Conservation (phyloP, 1,140 invertebrate species). For the Orussus abietinus region DNA sequence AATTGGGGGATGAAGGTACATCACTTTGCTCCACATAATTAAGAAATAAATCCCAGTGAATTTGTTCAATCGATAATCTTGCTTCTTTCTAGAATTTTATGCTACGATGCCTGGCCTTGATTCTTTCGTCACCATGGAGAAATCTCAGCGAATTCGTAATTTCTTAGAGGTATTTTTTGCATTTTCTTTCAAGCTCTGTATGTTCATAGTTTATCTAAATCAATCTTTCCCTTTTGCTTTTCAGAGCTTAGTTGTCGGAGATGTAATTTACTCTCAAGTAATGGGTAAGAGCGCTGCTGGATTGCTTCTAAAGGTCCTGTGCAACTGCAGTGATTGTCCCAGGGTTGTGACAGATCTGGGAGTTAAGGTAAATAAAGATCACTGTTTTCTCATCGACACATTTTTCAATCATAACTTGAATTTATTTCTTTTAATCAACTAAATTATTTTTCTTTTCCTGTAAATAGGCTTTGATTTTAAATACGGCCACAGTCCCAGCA, state of each 20-base stretch:
- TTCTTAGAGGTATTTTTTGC: conserved; percentile 69
- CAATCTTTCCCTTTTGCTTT: conserved; percentile 32
- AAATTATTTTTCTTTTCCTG: conserved; percentile 4
- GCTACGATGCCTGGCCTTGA: conserved; percentile 83
- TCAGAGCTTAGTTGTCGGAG: conserved; percentile 75
- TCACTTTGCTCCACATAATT: conserved; percentile 1
- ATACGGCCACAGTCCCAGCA: conserved; percentile 61
- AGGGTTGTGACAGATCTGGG: conserved; percentile 79
- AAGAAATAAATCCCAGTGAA: not conserved
- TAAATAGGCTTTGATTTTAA: conserved; percentile 48
- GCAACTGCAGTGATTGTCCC: conserved; percentile 71
- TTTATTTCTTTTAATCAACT: not conserved
- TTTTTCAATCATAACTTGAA: conserved; percentile 5
- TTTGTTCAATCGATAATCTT: too few species aligned
- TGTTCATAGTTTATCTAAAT: conserved; percentile 8
- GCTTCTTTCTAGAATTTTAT: conserved; percentile 65
- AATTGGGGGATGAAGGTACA: conserved; percentile 49
- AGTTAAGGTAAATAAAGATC: conserved; percentile 62
- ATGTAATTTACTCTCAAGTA: conserved; percentile 79
- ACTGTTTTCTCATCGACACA: not conserved
- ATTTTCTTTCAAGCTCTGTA: conserved; percentile 11
- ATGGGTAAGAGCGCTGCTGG: conserved; percentile 67
- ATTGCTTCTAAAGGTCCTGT: conserved; percentile 77
- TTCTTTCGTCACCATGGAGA: conserved; percentile 70
- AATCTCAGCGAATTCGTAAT: conserved; percentile 66